Base-by-base conservation (phyloP, 2,888 invertebrate species). In the Campaea margaritaria region DNA sequence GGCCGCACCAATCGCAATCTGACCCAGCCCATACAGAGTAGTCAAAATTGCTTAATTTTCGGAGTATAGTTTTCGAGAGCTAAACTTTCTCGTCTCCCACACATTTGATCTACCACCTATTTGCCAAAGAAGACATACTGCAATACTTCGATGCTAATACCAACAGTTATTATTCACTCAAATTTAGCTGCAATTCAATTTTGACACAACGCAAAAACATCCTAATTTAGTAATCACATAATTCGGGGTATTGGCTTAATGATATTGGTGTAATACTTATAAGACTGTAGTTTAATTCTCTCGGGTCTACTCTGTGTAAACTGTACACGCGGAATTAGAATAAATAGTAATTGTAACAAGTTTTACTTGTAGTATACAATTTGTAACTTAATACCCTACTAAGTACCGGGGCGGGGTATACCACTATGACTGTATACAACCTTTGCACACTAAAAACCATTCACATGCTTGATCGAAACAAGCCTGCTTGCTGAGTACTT, bases 141-240 rank as follows among this genome's bases (percentile, higher is more conserved):
- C 70, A 73, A 80, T 74, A 78, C 72, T 72, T 72, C 58, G 69
- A 69, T 68, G 64, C 71, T 71, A 71, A 49, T 57, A 57, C 68
- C 65, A 67, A 69, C 68, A 64, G 72, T 53, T 61, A 68, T 66
- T 38, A 58, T 57, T 69, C 61, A 62, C 64, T 68, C 58, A 43
- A 57, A 38, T 60, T 62, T 65, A 68, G 68, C 65, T 70, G 68
- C 70, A 62, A 42, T 63, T 58, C 13, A 55, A 58, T 52, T 54
- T 58, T 41, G 14, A 53, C 62, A 64, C 61, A 62, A 68, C 57
- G 16, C 44, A 54, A 52, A 39, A 11, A 58, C 44, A 31, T 49
- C 21, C 12, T 7, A 27, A 15, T 11, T 28, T 21, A 28, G 16
- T 31, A 27, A 7, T 2, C 8, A 31, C 31, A 28, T 28, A 41